Percentiles rank a stretch among this genome's conserved stretches.
These are phyloP conservation scores for Lissocephala sabroskyi DNA, from an alignment of 2,888 invertebrate species.

Conservation along the genomic window DNA sequence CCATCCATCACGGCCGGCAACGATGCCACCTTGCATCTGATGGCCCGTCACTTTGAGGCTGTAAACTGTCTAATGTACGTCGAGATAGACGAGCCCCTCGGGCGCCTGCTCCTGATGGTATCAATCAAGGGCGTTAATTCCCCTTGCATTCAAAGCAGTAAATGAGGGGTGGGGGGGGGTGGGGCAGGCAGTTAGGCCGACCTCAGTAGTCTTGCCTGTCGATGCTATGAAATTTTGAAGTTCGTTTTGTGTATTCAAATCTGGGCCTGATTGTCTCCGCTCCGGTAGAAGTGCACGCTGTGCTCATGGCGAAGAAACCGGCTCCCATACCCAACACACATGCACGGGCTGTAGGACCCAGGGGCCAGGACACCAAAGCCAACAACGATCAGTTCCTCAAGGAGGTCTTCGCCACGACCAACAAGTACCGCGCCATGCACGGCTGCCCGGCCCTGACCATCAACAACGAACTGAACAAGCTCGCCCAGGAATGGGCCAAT, in stretches of 20 bases:
- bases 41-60: conserved; percentile 25
- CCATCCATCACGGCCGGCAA: conserved; percentile 37
- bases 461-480: conserved; percentile 78
- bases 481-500: conserved; percentile 83
- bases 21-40: conserved; percentile 15
- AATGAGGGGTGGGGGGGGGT: too few relatives aligned
- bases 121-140: conserved; percentile 50
- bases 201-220: too few relatives aligned
- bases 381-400: conserved; percentile 41
- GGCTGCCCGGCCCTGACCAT: conserved; percentile 80
- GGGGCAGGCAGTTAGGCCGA: too few relatives aligned
- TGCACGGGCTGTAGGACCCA: conserved; percentile 36
- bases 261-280: conserved; percentile 13
- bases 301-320: conserved; percentile 26
- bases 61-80: conserved; percentile 32
- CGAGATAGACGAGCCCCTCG: conserved; percentile 11
- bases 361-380: conserved; percentile 40
- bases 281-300: conserved; percentile 7
- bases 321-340: conserved; percentile 42
- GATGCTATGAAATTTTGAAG: background rate
- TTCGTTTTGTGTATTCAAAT: background rate
- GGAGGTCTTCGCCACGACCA: conserved; percentile 74
- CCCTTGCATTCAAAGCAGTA: conserved; percentile 1
- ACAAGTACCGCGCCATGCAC: conserved; percentile 80
- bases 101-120: conserved; percentile 24